These are phyloP conservation scores for Lordiphosa clarofinis DNA, from an alignment of 1,140 invertebrate species.

Conservation along the genomic window DNA sequence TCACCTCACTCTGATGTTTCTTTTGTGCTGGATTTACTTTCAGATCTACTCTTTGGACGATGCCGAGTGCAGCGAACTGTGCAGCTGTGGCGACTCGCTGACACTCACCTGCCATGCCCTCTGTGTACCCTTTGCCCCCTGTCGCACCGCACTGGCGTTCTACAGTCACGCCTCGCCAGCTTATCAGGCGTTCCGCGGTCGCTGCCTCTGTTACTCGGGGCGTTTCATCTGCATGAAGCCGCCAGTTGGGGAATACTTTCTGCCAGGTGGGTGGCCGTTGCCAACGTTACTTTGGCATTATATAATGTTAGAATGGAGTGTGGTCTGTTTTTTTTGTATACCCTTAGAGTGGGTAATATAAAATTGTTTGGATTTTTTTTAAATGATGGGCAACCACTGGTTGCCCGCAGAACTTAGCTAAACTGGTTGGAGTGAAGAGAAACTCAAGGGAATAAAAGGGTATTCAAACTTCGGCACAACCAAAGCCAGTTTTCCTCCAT, in stretches of 20 bases:
- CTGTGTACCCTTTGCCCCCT: constrained; percentile 90
- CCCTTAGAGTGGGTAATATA: too few species aligned
- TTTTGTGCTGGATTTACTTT: constrained; percentile 12
- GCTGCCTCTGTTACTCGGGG: constrained; percentile 93
- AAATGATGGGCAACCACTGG: too few species aligned
- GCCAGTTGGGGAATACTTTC: constrained; percentile 84
- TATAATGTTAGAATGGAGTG: constrained; percentile 24
- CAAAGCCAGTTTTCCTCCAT: too few species aligned
- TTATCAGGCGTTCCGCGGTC: constrained; percentile 92
- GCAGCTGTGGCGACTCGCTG: constrained; percentile 88
- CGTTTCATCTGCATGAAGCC: constrained; percentile 95
- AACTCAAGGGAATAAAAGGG: too few species aligned
- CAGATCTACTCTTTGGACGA: constrained; percentile 93
- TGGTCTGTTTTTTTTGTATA: constrained; percentile 18
- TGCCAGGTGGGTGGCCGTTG: constrained; percentile 68
- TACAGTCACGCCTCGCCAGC: constrained; percentile 93
- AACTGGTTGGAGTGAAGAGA: too few species aligned
- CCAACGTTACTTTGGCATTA: not conserved
- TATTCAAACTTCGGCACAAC: too few species aligned
- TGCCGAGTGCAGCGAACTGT: constrained; percentile 90
- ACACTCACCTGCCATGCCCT: constrained; percentile 90
- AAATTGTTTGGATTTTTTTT: too few species aligned
- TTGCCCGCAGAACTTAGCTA: too few species aligned
- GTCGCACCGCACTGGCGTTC: constrained; percentile 91
- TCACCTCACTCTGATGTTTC: constrained; percentile 1